Base-by-base conservation (phyloP, 2,888 invertebrate species). In the Ariolimax columbianus region DNA sequence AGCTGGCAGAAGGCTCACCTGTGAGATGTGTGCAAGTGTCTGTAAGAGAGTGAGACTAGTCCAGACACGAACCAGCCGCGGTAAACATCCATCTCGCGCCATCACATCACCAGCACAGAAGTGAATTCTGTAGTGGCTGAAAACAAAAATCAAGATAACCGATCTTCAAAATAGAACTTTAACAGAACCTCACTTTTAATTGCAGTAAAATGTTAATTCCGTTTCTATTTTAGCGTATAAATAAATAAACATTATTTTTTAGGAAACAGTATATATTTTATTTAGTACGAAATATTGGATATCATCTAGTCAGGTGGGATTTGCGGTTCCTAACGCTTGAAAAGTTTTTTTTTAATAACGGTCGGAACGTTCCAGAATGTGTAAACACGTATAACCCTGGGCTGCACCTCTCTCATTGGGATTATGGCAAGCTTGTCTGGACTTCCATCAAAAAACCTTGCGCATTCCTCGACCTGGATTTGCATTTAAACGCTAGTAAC, bases 1-100 rank as follows among this genome's bases (percentile, higher is more conserved):
- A 72, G 36, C 51, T 36, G 51, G 51, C 81, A 72, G 81, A 70
- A 55, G 70, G 72, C 81, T 81, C 72, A 81, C 81, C 81, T 81
- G 81, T 33, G 51, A 36, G 81, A 81, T 79, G 79, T 68, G 79
- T 79, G 79, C 79, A 79, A 79, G 79, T 79, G 79, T 40, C 79
- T 79, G 3, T 26, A 47, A 19, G 72, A 81, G 72, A 66, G 51
- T 55, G 55, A 47, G 30, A 30, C 51, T 11, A 43, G 1, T 26
- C 55, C 72, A 81, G 81, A 81, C 81, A 81, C 72, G 81, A 81
- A 81, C 70, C 81, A 81, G 70, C 81, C 38, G 51, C 51, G 1
- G n/a, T 72, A 81, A 81, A 81, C 81, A 81, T 70, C 51, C 72
- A 38, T 47, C 72, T 81, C 81, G 19, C 72, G 38, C 55, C 23